phyloP scores from a whole-genome alignment of 2,113 vertebrate species.

The Misgurnus mizolepis region DNA sequence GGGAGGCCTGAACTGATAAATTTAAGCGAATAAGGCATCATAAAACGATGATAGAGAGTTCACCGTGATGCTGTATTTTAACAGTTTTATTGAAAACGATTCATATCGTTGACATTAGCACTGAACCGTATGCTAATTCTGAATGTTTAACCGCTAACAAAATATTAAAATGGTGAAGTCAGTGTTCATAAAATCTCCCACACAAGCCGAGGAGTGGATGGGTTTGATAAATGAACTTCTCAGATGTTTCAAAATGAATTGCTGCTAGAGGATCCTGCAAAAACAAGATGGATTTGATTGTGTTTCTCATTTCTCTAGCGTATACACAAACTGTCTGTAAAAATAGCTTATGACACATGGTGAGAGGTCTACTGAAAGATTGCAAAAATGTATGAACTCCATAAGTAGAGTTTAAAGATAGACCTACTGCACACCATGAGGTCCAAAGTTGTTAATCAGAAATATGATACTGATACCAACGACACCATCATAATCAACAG shows the following conservation, averaged over 20 bases:
- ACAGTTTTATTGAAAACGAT: conserved; percentile 51
- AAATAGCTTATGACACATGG: conserved; percentile 9
- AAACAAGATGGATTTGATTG: conserved; percentile 42
- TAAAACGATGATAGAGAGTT: conserved; percentile 45
- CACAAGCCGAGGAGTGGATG: conserved; percentile 22
- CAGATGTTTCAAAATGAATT: conserved; percentile 50
- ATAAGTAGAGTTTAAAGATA: neutral
- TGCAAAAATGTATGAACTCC: neutral
- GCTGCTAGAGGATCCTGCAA: conserved; percentile 41
- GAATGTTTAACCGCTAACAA: conserved; percentile 20
- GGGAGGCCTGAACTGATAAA: conserved; percentile 24
- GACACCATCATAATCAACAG: too few relatives aligned
- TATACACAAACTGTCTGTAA: neutral
- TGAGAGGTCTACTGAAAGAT: neutral
- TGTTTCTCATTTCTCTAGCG: neutral
- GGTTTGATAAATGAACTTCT: conserved; percentile 47
- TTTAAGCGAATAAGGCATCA: conserved; percentile 35
- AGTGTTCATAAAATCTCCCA: conserved; percentile 43
- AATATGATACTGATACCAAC: too few relatives aligned
- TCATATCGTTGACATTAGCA: conserved; percentile 46
- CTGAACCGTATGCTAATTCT: conserved; percentile 52
- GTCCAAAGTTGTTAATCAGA: too few relatives aligned
- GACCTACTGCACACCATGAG: too few relatives aligned
- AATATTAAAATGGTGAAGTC: conserved; percentile 50
- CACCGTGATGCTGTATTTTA: conserved; percentile 8